A percentile compares a stretch with the other conserved stretches of the same genome.
These are phyloP conservation scores for Eupithecia exiguata DNA, from an alignment of 2,888 invertebrate genomes.

Conservation along the genomic window DNA sequence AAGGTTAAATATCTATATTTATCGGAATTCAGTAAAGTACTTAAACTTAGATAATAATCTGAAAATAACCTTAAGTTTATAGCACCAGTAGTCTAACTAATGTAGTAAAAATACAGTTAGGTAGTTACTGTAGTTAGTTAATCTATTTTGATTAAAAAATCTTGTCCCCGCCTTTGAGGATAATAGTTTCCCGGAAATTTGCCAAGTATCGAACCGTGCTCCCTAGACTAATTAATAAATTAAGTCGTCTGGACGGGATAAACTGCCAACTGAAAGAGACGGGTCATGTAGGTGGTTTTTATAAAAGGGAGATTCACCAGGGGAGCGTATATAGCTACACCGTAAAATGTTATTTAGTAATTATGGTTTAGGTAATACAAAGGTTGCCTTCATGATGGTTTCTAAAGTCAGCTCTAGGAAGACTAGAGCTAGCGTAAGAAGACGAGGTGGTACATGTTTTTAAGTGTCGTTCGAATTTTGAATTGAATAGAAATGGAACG, in stretches of 20 bases:
- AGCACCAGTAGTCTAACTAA: not conserved
- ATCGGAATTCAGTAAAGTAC: not conserved
- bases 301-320: not conserved
- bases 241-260: conserved; percentile 38
- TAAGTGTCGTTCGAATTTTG: not conserved
- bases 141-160: conserved; percentile 7
- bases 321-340: not conserved
- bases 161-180: conserved; percentile 6
- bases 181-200: conserved; percentile 23
- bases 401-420: not conserved
- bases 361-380: not conserved
- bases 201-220: conserved; percentile 29
- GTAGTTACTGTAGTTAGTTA: conserved; percentile 4
- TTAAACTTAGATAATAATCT: not conserved
- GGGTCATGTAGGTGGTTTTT: conserved; percentile 4
- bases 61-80: not conserved
- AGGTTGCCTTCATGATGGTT: not conserved
- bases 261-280: conserved; percentile 35
- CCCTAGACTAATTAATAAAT: conserved; percentile 43
- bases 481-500: not conserved
- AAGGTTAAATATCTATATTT: not conserved
- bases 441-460: not conserved
- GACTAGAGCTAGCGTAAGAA: not conserved
- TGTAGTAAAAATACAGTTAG: not conserved
- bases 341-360: not conserved